Conservation (phyloP, 2,888 invertebrate genomes). For the Halictus ligatus region DNA sequence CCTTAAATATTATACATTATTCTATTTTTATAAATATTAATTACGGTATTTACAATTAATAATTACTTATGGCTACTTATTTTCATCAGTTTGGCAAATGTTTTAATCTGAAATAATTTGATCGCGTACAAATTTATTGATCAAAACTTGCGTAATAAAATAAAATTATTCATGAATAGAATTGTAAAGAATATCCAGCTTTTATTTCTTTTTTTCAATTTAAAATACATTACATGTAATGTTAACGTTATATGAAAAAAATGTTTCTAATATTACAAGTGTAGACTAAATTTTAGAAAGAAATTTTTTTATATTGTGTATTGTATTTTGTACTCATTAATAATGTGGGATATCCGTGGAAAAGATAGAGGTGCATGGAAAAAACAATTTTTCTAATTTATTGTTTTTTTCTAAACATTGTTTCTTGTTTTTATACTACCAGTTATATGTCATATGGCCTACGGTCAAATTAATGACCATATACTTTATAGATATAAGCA, state of each 20-base stretch:
- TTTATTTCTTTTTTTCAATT: slow-evolving; percentile 19
- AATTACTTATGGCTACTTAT: neutral
- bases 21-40: slow-evolving; percentile 24
- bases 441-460: slow-evolving; percentile 25
- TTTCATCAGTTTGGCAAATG: neutral
- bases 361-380: slow-evolving; percentile 40
- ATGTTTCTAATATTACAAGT: neutral
- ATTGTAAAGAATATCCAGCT: neutral
- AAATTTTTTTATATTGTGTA: slow-evolving; percentile 28
- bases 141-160: slow-evolving; percentile 7
- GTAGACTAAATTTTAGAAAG: slow-evolving; percentile 3
- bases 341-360: slow-evolving; percentile 6
- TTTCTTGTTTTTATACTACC: slow-evolving; percentile 31
- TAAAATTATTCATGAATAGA: slow-evolving; percentile 9
- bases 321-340: slow-evolving; percentile 17
- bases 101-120: slow-evolving; percentile 6
- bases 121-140: slow-evolving; percentile 8
- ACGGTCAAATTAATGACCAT: slow-evolving; percentile 29
- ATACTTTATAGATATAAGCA: slow-evolving; percentile 64
- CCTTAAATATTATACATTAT: neutral
- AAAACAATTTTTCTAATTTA: slow-evolving; percentile 14
- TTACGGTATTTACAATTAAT: slow-evolving; percentile 8
- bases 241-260: slow-evolving; percentile 13
- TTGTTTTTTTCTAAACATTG: slow-evolving; percentile 20
- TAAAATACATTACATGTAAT: slow-evolving; percentile 25